Conservation (phyloP, 2,797 vertebrate species). For the Alauda arvensis region DNA sequence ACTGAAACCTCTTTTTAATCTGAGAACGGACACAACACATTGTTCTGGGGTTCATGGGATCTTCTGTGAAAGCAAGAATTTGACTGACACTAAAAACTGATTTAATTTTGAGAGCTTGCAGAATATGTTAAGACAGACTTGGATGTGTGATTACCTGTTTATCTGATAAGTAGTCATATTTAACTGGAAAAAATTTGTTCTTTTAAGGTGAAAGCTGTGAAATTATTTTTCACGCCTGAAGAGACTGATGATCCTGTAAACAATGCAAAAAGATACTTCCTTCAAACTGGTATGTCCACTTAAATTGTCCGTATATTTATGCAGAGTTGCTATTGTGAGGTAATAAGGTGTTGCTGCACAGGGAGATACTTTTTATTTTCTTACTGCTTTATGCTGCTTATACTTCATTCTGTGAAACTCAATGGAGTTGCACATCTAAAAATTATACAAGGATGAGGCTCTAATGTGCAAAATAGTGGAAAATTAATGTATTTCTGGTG, state of each 20-base stretch:
- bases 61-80: neutral
- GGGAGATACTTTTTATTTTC: neutral
- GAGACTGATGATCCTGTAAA: conserved; percentile 84
- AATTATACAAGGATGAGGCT: neutral
- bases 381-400: neutral
- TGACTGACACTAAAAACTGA: neutral
- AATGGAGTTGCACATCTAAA: neutral
- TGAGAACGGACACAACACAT: neutral
- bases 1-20: neutral
- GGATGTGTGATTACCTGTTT: neutral
- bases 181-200: neutral
- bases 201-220: conserved; percentile 82
- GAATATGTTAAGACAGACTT: neutral
- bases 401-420: neutral
- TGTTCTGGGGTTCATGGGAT: neutral
- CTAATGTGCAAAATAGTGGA: neutral
- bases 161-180: neutral
- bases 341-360: neutral
- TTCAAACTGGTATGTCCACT: conserved; percentile 80
- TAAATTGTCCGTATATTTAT: neutral
- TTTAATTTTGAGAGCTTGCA: neutral
- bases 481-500: neutral
- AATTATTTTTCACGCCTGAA: conserved; percentile 87
- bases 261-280: conserved; percentile 88
- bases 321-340: neutral